A percentile compares a stretch with the other conserved stretches of the same genome.
Evolutionary conservation across 2,888 invertebrate genomes (phyloP).

Genomic region (Folsomia candida): DNA sequence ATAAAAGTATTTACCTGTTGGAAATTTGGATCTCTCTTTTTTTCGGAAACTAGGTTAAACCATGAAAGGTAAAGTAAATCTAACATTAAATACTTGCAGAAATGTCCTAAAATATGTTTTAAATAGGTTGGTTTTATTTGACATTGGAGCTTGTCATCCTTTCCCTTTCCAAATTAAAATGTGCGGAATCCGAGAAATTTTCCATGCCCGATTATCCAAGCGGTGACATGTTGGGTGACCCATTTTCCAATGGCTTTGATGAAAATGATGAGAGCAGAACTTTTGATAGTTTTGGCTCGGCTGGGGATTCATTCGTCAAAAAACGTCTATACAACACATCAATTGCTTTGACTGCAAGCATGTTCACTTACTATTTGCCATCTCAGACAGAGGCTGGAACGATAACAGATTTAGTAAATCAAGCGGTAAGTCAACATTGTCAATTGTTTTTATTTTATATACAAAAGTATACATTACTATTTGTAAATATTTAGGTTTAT

Average conservation of each 20-base stretch:
- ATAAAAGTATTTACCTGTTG: too few relatives aligned
- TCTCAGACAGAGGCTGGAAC: conserved; percentile 13
- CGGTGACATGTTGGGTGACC: background rate
- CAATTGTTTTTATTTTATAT: too few relatives aligned
- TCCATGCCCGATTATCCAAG: background rate
- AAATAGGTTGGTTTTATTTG: too few relatives aligned
- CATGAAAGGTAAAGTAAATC: too few relatives aligned
- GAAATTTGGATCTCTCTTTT: too few relatives aligned
- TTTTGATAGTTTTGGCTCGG: background rate
- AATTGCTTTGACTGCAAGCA: conserved; percentile 29
- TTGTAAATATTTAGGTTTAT: conserved; percentile 18
- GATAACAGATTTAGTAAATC: conserved; percentile 38
- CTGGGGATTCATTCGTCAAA: background rate
- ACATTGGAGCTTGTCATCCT: too few relatives aligned
- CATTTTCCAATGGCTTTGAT: background rate
- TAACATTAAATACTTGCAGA: too few relatives aligned
- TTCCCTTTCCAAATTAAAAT: background rate
- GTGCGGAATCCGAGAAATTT: background rate
- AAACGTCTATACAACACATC: conserved; percentile 32
- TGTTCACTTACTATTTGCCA: conserved; percentile 31
- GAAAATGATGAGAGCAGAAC: background rate
- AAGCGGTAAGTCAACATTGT: conserved; percentile 35
- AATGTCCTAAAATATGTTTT: too few relatives aligned
- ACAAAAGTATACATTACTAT: background rate
- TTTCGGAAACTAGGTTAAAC: too few relatives aligned